Conservation (phyloP, 2,797 vertebrate species). For the Alauda arvensis region DNA sequence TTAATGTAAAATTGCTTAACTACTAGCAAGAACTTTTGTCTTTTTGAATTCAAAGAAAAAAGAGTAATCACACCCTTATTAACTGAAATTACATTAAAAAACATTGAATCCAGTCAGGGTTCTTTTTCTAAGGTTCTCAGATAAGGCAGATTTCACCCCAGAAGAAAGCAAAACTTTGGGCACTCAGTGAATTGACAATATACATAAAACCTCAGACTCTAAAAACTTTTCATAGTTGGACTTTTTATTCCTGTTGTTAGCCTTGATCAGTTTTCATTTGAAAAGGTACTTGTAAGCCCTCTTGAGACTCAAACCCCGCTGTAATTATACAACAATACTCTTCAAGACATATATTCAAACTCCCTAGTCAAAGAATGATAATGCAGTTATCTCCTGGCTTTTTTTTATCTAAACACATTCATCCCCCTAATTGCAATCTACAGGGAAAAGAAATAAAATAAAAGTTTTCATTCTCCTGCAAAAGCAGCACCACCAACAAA, state of each 20-base stretch:
- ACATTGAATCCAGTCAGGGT: background rate
- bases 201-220: background rate
- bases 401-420: slow-evolving; percentile 9
- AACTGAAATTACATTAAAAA: background rate
- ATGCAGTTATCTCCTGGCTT: background rate
- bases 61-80: background rate
- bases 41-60: background rate
- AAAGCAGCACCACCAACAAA: background rate
- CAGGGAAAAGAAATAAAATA: slow-evolving; percentile 16
- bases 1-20: background rate
- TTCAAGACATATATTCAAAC: slow-evolving; percentile 10
- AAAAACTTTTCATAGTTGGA: background rate
- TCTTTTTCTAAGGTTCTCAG: background rate
- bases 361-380: background rate
- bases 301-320: background rate
- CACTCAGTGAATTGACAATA: background rate
- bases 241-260: slow-evolving; percentile 11
- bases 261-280: slow-evolving; percentile 14
- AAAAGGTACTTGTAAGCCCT: slow-evolving; percentile 32
- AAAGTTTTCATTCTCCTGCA: background rate
- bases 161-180: background rate
- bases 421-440: background rate
- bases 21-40: background rate
- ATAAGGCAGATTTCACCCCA: background rate
- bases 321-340: slow-evolving; percentile 25